These are phyloP conservation scores for Eurytoma californica DNA, from an alignment of 2,888 invertebrate genomes.

Conservation along the genomic window DNA sequence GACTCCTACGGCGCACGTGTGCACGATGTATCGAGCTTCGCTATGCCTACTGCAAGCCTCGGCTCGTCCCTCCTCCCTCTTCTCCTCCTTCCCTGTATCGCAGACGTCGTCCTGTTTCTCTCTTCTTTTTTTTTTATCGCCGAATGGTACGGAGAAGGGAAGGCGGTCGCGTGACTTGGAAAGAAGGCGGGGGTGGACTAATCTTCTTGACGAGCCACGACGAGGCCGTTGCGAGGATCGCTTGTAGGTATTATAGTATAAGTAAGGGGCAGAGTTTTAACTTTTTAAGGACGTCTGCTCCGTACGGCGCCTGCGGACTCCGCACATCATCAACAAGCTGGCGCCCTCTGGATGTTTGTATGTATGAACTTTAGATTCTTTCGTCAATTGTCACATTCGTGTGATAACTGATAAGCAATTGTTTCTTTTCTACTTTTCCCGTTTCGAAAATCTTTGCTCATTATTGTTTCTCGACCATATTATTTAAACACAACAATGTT, in stretches of 20 bases:
- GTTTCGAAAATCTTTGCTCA: no score
- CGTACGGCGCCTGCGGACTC: background rate
- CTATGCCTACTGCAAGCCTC: background rate
- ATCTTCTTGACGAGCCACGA: background rate
- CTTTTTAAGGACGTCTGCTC: slow-evolving; percentile 27
- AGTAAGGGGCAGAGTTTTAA: background rate
- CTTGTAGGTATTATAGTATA: background rate
- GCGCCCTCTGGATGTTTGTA: slow-evolving; percentile 13
- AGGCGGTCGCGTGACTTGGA: background rate
- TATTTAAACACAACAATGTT: no score
- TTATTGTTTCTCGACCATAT: no score
- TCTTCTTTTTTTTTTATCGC: background rate
- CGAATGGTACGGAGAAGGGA: background rate
- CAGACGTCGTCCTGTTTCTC: background rate
- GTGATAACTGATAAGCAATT: no score
- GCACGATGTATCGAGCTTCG: background rate
- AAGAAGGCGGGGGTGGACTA: background rate
- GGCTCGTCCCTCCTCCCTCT: background rate
- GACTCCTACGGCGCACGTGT: background rate
- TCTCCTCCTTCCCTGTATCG: background rate
- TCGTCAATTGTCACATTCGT: no score
- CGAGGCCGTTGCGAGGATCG: background rate
- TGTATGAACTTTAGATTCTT: background rate
- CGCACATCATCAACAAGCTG: background rate
- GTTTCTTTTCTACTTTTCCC: no score